Base-by-base conservation (phyloP, 2,113 vertebrate species). In the Microtus ochrogaster region DNA sequence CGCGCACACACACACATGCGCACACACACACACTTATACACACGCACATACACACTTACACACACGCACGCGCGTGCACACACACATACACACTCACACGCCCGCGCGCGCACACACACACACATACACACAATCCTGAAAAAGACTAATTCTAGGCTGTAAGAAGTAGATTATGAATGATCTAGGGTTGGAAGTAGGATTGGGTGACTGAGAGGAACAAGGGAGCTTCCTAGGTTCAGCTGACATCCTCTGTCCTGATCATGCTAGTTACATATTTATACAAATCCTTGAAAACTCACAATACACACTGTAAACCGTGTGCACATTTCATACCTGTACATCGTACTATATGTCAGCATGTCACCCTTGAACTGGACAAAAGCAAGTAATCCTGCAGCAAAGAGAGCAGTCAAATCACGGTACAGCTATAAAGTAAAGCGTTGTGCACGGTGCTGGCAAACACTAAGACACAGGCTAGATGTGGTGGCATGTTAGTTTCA, bases 21-120 rank as follows among this genome's bases (percentile, higher is more conserved):
- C 52, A 16, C 14, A 16, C 2, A 70, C 14, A 26, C 83, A 33
- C 41, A 4, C 41, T 4, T 4, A 44, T 44, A 17, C 14, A 17
- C 52, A 55, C 47, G 5, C 41, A 41, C 14, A 55, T 1, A 47
- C 47, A 47, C 47, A 47, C 47, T 47, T 49, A 49, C 9, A 39
- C 44, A 70, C 14, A 55, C 14, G 11, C 14, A 55, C 13, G 11
- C 14, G 16, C 13, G 1, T 8, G 28, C 44, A 70, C 13, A 14
- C 11, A 52, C 14, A 4, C 41, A 41, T 41, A 41, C 41, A 41
- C 41, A 41, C 2, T 41, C 10, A 49, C 47, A 49, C 47, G 11
- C 1, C 2, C 47, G 1, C 47, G 2, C 47, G 5, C 47, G 5
- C 55, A 6, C 17, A 19, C 16, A 0, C 9, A 30, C 9, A 55